Evolutionary conservation across 2,888 invertebrate genomes (phyloP), one percentile per base, ranked within the genome.

Genomic region (Caenorhabditis panamensis): DNA sequence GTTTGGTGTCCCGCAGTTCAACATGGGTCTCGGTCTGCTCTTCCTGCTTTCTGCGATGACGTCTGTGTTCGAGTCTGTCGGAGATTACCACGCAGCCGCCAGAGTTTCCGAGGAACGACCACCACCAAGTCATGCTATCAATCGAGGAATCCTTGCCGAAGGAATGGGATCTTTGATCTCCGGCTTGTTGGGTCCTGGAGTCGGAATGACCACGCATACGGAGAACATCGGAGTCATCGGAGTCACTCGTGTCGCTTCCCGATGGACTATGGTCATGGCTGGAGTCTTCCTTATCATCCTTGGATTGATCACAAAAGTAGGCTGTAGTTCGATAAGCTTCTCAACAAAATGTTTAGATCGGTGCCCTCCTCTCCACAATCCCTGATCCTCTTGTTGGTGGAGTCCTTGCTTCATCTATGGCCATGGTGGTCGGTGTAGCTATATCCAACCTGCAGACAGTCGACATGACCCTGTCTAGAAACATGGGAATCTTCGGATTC

Each of bases 141-240:
- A 96, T 92, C 93, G 96, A 49, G 96, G 96, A 0, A 94, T 95
- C 44, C 94, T 94, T 41, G 94, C 95, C 0, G 96, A 96, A 91
- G 96, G 89, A 51, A 18, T 88, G 16, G 90, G 90, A n/a, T 95
- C 95, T 0, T 92, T 95, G 72, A 92, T 96, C 53, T 95, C 95
- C 0, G 96, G 95, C 0, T 93, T 95, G 4, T 95, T 95, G 94
- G 96, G 96, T 9, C 94, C 95, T 31, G 95, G 95, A 0, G 95
- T 95, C 88, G 95, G 95, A 0, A 95, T 95, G 58, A 96, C 95
- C 86, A 95, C 95, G 2, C 96, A 96, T 90, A 95, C 95, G 63
- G 95, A 95, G 91, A 96, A 96, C 91, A 95, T 96, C 51, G 96
- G 95, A 0, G 95, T 95, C 1, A 95, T 96, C 83, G 95, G 95